A percentile compares a stretch with the other conserved stretches of the same genome.
Conservation (phyloP, 2,888 invertebrate species). For the Temnothorax rugatulus region DNA sequence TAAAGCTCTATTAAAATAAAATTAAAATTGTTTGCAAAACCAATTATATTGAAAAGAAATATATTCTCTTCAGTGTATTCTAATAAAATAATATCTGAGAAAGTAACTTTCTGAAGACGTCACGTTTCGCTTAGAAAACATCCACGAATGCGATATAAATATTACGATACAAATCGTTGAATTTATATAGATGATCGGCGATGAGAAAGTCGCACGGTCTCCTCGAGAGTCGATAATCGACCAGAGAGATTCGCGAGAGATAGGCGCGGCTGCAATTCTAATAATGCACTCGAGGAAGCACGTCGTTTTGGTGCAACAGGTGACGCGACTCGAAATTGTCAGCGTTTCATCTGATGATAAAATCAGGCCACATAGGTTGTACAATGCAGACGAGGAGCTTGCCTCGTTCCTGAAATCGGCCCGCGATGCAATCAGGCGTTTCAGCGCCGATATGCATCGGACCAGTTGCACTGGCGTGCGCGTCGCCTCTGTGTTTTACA, state of each 20-base stretch:
- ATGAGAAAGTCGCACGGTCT: not conserved
- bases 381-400: conserved; percentile 36
- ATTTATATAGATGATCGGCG: not conserved
- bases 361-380: conserved; percentile 71
- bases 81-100: not conserved
- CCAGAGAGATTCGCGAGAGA: conserved; percentile 6
- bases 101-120: not conserved
- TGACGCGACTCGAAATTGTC: conserved; percentile 79
- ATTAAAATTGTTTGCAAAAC: not conserved
- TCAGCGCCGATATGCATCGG: conserved; percentile 47
- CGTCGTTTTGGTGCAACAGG: conserved; percentile 78
- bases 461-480: conserved; percentile 32
- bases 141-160: not conserved
- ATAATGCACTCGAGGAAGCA: conserved; percentile 59
- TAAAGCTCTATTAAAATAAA: not conserved
- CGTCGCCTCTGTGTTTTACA: not conserved
- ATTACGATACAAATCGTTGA: not conserved
- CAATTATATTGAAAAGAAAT: not conserved
- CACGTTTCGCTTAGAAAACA: not conserved
- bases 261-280: conserved; percentile 52
- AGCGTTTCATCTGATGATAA: conserved; percentile 80
- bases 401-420: conserved; percentile 58
- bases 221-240: not conserved
- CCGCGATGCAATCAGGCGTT: conserved; percentile 50
- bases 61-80: not conserved